Base-by-base conservation (phyloP, 1,140 invertebrate genomes). In the Trachelipus rathkii region DNA sequence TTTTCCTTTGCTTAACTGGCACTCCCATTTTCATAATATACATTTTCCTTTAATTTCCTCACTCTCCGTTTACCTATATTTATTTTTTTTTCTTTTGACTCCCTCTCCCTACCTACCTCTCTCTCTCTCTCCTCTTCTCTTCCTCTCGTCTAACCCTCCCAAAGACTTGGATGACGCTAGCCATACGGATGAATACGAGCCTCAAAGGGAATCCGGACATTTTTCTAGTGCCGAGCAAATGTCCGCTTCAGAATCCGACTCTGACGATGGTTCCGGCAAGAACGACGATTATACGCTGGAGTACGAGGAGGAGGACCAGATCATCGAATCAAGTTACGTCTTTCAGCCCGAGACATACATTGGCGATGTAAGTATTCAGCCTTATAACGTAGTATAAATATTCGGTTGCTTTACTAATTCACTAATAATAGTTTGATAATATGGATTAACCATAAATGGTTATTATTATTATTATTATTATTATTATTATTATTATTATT, bases 211-310 rank as follows among this genome's bases (percentile, higher is more conserved):
- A 23, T 79, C 75, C 13, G 78, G 76, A 13, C 76, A 80, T 73
- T 80, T 80, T 69, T 80, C 76, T 50, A 74, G 79, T 46, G 77
- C 75, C n/a, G 69, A 74, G 50, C 43, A 73, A 60, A 73, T 77
- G 79, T 81, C 80, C 46, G 73, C 75, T 71, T 21, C 80, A 80
- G 76, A 79, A 45, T 76, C 78, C 66, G 83, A 84, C 43, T 88
- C 87, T 3, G 85, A 83, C 67, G 88, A 88, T 76, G 87, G 88
- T 5, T 85, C 82, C 60, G 88, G 88, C 76, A 87, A 89, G 72
- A 88, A 87, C 60, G 86, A 87, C 72, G 82, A 82, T 6, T 84
- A 86, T 15, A 79, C 81, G 43, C 73, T 84, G 21, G 84, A 86
- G 46, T 82, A 84, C 23, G 83, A 85, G 72, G 84, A 85, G 10